These are phyloP conservation scores for Metellina segmentata DNA, from an alignment of 2,888 invertebrate species.

Conservation along the genomic window DNA sequence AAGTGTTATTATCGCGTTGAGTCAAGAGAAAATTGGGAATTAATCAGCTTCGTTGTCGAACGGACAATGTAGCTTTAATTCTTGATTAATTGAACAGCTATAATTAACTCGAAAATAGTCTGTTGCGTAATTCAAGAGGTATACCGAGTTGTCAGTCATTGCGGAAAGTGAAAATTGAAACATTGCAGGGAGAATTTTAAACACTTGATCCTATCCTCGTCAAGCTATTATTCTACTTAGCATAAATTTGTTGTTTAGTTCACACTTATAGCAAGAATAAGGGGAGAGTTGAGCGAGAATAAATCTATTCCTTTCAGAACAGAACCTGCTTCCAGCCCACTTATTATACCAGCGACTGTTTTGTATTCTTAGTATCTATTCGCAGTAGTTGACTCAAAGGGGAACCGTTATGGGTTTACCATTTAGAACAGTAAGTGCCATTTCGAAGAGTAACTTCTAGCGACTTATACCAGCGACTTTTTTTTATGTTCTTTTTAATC, in stretches of 20 bases:
- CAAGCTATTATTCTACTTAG: not conserved
- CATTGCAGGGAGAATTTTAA: not conserved
- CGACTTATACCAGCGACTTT: too few relatives aligned
- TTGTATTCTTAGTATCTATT: not conserved
- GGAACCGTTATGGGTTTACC: too few relatives aligned
- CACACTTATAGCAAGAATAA: not conserved
- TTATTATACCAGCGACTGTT: not conserved
- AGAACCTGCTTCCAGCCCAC: not conserved
- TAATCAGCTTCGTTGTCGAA: constrained; percentile 9
- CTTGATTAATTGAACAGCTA: constrained; percentile 13
- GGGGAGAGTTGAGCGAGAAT: not conserved
- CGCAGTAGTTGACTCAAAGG: too few relatives aligned
- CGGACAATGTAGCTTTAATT: not conserved
- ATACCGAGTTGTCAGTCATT: not conserved
- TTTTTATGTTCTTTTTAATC: too few relatives aligned
- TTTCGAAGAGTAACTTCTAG: too few relatives aligned
- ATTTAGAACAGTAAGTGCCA: too few relatives aligned
- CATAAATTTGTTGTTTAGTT: not conserved
- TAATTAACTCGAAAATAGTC: not conserved
- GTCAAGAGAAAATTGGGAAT: constrained; percentile 17
- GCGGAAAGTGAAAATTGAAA: not conserved
- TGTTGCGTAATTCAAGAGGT: not conserved
- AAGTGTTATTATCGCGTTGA: not conserved
- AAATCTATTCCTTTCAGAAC: not conserved
- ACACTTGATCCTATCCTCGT: not conserved